Base-by-base conservation (phyloP, 2,888 invertebrate species). In the Cataglyphis livida region DNA sequence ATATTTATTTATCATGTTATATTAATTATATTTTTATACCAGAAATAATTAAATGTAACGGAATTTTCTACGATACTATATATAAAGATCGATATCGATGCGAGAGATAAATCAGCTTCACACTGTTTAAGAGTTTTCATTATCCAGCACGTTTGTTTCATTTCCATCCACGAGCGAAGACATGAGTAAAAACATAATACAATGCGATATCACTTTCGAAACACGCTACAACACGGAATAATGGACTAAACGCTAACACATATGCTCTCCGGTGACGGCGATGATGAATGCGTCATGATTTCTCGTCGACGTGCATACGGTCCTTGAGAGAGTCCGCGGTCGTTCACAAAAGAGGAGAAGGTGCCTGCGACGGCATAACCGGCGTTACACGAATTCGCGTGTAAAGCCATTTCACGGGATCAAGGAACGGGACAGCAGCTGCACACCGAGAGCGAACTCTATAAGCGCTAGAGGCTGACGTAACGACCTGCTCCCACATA, bases 401-500 rank as follows among this genome's bases (percentile, higher is more conserved):
- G 84, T 64, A 68, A 81, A 86, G 82, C 70, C 51, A 48, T 84
- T 83, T 66, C 65, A 75, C 76, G 44, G 70, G 62, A 81, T 83
- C 61, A 59, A 59, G 79, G 70, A 84, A 84, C 74, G 86, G 86
- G 74, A 82, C 88, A 73, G 84, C 81, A 73, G 84, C 81, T 62
- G 87, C 82, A 68, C 74, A 59, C 82, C 65, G 25, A 75, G 25
- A 75, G 83, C 83, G 76, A 32, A 15, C 79, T 70, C 78, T 32
- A 15, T 25, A 48, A 62, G 73, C 83, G 83, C 54, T 81, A 57
- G 62, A 65, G 28, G 84, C 65, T 92, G 92, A 91, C 89, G 92
- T 89, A 92, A 92, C 88, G 71, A 75, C 81, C 87, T 87, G 90
- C 92, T 92, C 92, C 92, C 91, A 91, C 91, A 89, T 90, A 88